Conservation (phyloP, 2,888 invertebrate genomes). For the Pachycephus smyrnensis region DNA sequence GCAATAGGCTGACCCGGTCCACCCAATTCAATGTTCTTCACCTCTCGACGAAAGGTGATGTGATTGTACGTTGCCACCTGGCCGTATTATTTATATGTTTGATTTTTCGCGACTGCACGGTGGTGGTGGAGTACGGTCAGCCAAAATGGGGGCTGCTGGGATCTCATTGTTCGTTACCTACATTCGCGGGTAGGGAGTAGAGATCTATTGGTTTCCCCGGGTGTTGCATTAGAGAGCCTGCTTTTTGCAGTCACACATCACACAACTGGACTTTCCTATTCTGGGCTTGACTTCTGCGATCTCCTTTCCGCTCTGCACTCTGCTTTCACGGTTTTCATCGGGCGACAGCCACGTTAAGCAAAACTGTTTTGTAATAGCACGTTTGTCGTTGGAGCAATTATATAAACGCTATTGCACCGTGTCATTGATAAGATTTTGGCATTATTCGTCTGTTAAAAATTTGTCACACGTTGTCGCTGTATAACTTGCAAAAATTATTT, state of each 20-base stretch:
- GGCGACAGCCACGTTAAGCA: slow-evolving; percentile 6
- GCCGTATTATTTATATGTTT: slow-evolving; percentile 40
- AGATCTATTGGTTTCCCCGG: slow-evolving; percentile 30
- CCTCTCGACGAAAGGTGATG: slow-evolving; percentile 26
- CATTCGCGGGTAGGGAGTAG: slow-evolving; percentile 13
- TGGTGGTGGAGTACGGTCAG: slow-evolving; percentile 9
- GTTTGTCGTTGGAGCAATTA: neutral
- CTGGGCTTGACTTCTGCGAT: slow-evolving; percentile 19
- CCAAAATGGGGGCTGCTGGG: slow-evolving; percentile 1
- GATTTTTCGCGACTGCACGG: slow-evolving; percentile 26
- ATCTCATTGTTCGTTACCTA: neutral
- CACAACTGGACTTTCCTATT: slow-evolving; percentile 20
- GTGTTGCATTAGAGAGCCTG: slow-evolving; percentile 42
- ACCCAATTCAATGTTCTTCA: slow-evolving; percentile 13
- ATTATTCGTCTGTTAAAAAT: neutral
- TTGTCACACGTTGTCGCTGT: neutral
- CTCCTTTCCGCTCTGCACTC: slow-evolving; percentile 24
- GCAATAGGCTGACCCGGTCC: neutral
- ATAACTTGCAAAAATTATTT: neutral
- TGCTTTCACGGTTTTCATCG: slow-evolving; percentile 14
- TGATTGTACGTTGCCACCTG: slow-evolving; percentile 28
- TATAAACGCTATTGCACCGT: neutral
- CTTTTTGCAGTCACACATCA: slow-evolving; percentile 34
- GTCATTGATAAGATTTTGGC: neutral
- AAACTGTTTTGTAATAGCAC: neutral